Evolutionary conservation across 2,888 invertebrate genomes (phyloP).

Genomic region (Temnothorax ravouxi): DNA sequence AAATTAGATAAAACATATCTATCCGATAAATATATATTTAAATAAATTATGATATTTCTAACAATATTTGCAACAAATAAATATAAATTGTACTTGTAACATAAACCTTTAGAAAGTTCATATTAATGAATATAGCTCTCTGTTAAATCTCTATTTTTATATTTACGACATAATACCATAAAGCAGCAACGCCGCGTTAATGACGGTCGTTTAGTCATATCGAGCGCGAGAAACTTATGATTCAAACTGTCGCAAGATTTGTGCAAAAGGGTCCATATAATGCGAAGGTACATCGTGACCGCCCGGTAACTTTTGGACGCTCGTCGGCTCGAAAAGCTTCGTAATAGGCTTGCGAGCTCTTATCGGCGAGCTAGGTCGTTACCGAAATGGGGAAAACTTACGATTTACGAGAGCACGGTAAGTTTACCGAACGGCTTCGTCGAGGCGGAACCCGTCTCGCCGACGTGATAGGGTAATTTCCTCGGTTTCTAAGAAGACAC

Average conservation of each 20-base stretch:
- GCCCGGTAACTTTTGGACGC: slow-evolving; percentile 51
- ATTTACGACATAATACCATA: too few species aligned
- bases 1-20: not conserved
- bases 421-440: slow-evolving; percentile 54
- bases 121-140: not conserved
- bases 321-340: slow-evolving; percentile 34
- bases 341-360: slow-evolving; percentile 62
- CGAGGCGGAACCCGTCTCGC: slow-evolving; percentile 22
- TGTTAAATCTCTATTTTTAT: slow-evolving; percentile 2
- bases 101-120: not conserved
- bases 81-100: not conserved
- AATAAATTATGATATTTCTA: slow-evolving; percentile 8
- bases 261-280: slow-evolving; percentile 2
- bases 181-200: slow-evolving; percentile 12
- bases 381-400: slow-evolving; percentile 63
- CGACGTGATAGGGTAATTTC: slow-evolving; percentile 54
- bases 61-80: not conserved
- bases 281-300: slow-evolving; percentile 40
- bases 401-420: slow-evolving; percentile 64
- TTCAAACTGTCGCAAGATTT: slow-evolving; percentile 40
- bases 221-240: slow-evolving; percentile 4
- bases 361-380: slow-evolving; percentile 64
- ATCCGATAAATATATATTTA: not conserved
- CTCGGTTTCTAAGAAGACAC: slow-evolving; percentile 34
- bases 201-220: not conserved